These are phyloP conservation scores for Danio choprae DNA, from an alignment of 2,797 vertebrate genomes.

Conservation along the genomic window DNA sequence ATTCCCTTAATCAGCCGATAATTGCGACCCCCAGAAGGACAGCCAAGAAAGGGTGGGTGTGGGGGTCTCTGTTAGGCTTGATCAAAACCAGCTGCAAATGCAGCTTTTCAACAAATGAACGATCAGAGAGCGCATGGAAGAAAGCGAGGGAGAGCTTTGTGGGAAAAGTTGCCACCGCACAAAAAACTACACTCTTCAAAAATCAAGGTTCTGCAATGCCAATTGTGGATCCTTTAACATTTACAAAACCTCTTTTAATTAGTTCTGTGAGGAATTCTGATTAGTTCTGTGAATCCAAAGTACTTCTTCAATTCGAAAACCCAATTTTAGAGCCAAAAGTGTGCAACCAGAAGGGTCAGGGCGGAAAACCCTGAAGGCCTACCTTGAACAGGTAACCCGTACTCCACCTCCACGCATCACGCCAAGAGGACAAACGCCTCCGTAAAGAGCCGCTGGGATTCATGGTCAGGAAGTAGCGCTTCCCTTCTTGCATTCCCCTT, in stretches of 20 bases:
- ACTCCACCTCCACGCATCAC: slow-evolving; percentile 84
- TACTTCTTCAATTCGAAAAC: neutral
- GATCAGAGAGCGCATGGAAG: slow-evolving; percentile 64
- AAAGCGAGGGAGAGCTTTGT: slow-evolving; percentile 38
- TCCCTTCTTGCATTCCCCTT: slow-evolving; percentile 54
- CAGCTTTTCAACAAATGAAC: slow-evolving; percentile 81
- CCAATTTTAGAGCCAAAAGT: neutral
- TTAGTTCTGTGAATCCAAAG: neutral
- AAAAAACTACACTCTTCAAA: slow-evolving; percentile 4
- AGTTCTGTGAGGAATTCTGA: no score
- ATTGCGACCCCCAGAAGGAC: slow-evolving; percentile 63
- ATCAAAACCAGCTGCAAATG: slow-evolving; percentile 84
- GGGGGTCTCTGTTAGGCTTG: slow-evolving; percentile 74
- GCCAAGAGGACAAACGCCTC: slow-evolving; percentile 78
- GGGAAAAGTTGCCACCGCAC: slow-evolving; percentile 10
- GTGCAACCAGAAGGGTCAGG: neutral
- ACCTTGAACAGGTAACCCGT: slow-evolving; percentile 80
- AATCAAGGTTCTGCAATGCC: neutral
- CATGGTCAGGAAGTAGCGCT: slow-evolving; percentile 70
- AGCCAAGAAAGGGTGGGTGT: slow-evolving; percentile 46
- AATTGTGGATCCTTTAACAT: neutral
- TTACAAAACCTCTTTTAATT: no score
- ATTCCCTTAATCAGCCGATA: slow-evolving; percentile 63
- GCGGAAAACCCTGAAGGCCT: slow-evolving; percentile 33
- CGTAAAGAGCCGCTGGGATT: slow-evolving; percentile 76